These are phyloP conservation scores for Iphiclides podalirius DNA, from an alignment of 2,888 invertebrate species.

Conservation along the genomic window DNA sequence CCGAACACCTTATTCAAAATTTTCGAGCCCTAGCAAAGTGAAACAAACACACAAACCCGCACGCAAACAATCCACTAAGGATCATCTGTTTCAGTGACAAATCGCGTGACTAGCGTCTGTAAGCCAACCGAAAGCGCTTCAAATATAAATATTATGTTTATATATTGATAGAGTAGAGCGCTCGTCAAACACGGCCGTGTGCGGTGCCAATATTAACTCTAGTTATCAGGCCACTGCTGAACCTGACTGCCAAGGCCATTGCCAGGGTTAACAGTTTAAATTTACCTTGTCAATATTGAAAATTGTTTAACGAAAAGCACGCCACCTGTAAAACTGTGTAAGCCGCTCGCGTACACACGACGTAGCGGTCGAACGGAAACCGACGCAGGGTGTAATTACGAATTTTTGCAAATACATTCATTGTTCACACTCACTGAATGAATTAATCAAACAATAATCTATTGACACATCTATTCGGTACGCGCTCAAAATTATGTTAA, in stretches of 20 bases:
- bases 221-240: constrained; percentile 67
- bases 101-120: constrained; percentile 63
- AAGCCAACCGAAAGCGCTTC: constrained; percentile 63
- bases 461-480: no score
- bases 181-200: constrained; percentile 71
- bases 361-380: neutral
- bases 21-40: no score
- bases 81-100: constrained; percentile 74
- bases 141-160: constrained; percentile 80
- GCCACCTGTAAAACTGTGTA: constrained; percentile 26
- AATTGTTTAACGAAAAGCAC: constrained; percentile 29
- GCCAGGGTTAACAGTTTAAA: constrained; percentile 54
- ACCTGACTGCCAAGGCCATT: constrained; percentile 67
- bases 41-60: constrained; percentile 7
- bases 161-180: constrained; percentile 79
- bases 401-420: no score
- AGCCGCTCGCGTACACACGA: neutral
- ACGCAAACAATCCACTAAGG: constrained; percentile 39
- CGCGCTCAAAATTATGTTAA: no score
- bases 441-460: no score
- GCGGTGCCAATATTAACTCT: constrained; percentile 78
- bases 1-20: no score
- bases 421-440: no score
- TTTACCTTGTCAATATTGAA: constrained; percentile 37
- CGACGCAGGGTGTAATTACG: no score